Base-by-base conservation (phyloP, 2,113 vertebrate species). In the Pitta sordida region DNA sequence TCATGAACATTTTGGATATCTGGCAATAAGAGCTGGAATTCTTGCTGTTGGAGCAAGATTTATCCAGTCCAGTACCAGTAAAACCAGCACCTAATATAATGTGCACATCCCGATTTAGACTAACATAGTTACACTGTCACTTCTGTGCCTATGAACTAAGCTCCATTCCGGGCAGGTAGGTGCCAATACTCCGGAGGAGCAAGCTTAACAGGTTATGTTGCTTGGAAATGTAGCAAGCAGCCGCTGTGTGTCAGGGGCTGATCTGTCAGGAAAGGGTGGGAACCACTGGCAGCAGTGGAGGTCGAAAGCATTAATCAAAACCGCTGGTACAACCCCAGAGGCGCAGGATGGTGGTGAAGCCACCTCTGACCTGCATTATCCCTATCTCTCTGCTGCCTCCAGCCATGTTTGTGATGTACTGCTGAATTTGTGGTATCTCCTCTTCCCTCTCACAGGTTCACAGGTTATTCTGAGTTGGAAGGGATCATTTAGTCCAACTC, bases 301-400 rank as follows among this genome's bases (percentile, higher is more conserved):
- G 55, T 27, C 27, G 32, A 68, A 84, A 86, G n/a, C 26, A 51
- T 77, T 62, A 5, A 70, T 70, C 77, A 58, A 53, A 88, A 65
- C 1, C 8, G 0, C 21, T 55, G 89, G 48, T 55, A 67, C 30
- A 41, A 9, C 8, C 53, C 20, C 2, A 9, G 6, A 7, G 52
- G 49, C 1, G 1, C 7, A 41, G 53, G 52, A 4, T 2, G 9
- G 11, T 11, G 11, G 11, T 8, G 48, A 37, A 73, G 67, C 24
- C 16, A 5, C 30, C 32, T 4, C 58, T 36, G 65, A 49, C 11
- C 49, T 3, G 30, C 13, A 0, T 16, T 3, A 44, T 70, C 60
- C 76, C n/a, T 49, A 59, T 60, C 77, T 63, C 80, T 29, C 56
- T 17, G 7, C 80, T 58, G 43, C 7, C 1, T 65, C 74, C 78